Evolutionary conservation across 2,113 vertebrate species (phyloP).

Genomic region (Promerops cafer): DNA sequence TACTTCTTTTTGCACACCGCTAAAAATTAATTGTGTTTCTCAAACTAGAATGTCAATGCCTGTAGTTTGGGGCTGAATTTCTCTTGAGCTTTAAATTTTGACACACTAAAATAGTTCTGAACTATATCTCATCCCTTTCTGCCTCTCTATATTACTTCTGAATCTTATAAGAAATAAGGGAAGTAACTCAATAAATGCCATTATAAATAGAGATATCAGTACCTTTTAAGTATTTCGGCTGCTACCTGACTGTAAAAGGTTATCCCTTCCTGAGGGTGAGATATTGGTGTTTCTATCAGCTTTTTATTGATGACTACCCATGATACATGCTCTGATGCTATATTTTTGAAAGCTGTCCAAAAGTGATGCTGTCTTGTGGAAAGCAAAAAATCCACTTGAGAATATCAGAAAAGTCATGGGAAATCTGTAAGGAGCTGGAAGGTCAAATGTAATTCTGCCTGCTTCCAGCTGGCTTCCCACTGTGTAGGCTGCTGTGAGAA

Average conservation of each 20-base stretch:
- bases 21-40: background rate
- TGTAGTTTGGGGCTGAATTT: background rate
- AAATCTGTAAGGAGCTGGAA: background rate
- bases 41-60: background rate
- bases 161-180: background rate
- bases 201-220: background rate
- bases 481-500: conserved; percentile 17
- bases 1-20: background rate
- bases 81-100: background rate
- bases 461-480: conserved; percentile 28
- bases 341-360: background rate
- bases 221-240: background rate
- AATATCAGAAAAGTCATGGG: background rate
- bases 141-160: background rate
- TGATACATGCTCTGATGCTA: background rate
- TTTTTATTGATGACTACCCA: background rate
- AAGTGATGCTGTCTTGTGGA: background rate
- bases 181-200: background rate
- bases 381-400: background rate
- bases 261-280: background rate
- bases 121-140: background rate
- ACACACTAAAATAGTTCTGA: background rate
- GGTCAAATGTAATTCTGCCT: background rate
- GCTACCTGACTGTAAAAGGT: background rate
- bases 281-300: background rate